phyloP scores from a whole-genome alignment of 2,113 vertebrate genomes.

The Octodon degus region DNA sequence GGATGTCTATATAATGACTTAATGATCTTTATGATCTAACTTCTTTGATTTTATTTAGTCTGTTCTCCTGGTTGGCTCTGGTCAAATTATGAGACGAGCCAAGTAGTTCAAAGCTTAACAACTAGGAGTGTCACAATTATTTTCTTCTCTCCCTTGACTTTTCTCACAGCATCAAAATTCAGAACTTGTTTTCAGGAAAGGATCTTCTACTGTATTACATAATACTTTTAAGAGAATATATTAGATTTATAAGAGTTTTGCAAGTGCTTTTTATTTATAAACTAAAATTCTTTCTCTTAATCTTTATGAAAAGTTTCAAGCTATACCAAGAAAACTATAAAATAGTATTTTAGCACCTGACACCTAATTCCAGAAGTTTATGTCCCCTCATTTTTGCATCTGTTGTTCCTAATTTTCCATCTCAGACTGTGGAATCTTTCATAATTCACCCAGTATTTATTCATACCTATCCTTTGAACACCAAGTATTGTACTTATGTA shows the following conservation, averaged over 20 bases:
- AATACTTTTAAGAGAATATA: conserved; percentile 19
- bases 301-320: not conserved
- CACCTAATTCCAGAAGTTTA: not conserved
- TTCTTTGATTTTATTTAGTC: not conserved
- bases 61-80: not conserved
- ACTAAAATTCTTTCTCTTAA: conserved; percentile 5
- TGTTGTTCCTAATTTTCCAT: not conserved
- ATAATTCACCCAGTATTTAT: not conserved
- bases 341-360: conserved; percentile 3
- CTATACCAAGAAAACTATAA: not conserved
- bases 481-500: not conserved
- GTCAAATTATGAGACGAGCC: not conserved
- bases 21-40: not conserved
- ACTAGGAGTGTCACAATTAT: not conserved
- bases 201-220: not conserved
- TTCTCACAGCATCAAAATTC: not conserved
- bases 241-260: not conserved
- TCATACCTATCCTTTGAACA: not conserved
- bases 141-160: not conserved
- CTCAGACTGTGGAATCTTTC: not conserved
- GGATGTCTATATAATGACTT: not conserved
- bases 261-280: not conserved
- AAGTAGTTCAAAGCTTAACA: not conserved
- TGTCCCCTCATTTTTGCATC: not conserved
- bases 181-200: not conserved